Base-by-base conservation (phyloP, 2,113 vertebrate species). In the Antigone vipio region DNA sequence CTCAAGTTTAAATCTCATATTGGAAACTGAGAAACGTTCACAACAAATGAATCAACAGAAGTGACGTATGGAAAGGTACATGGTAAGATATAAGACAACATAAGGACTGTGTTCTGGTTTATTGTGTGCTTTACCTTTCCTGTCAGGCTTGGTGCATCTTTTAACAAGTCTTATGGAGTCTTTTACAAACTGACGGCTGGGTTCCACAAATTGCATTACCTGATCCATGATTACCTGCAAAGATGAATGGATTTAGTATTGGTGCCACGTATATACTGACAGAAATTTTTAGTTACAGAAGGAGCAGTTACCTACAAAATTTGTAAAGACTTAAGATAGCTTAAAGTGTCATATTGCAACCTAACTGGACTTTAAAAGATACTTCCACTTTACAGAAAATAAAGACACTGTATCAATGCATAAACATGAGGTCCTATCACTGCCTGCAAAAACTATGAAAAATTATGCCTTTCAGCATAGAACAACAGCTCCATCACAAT, bases 91-190 rank as follows among this genome's bases (percentile, higher is more conserved):
- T 1, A 53, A 11, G 34, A 53, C 4, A 2, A 71, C 62, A 10
- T 16, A 10, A 64, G 15, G 27, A 9, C 2, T 15, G n/a, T 11
- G 21, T n/a, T 30, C 35, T 62, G 30, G 8, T 56, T 32, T 29
- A 4, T 3, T n/a, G 18, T 11, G 52, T 45, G 60, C 18, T 67
- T 89, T 98, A 99, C 99, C 99, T 99, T 99, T 99, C 88, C 99
- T 98, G 92, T 99, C 99, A n/a, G 99, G 99, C 92, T 99, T 99
- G 29, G 99, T 99, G 88, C 99, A 99, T 91, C 99, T 99, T 91
- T 99, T 99, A 13, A 99, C 99, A 23, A 99, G 99, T n/a, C 99
- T 98, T 89, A 99, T 99, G 4, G 99, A 99, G 87, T 99, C 99
- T 93, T 99, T 99, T 63, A 99, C 99, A 91, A 99, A 99, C 90